A percentile compares a stretch with the other conserved stretches of the same genome.
Evolutionary conservation across 2,888 invertebrate genomes (phyloP).

Genomic region (Pseudococcus longispinus): DNA sequence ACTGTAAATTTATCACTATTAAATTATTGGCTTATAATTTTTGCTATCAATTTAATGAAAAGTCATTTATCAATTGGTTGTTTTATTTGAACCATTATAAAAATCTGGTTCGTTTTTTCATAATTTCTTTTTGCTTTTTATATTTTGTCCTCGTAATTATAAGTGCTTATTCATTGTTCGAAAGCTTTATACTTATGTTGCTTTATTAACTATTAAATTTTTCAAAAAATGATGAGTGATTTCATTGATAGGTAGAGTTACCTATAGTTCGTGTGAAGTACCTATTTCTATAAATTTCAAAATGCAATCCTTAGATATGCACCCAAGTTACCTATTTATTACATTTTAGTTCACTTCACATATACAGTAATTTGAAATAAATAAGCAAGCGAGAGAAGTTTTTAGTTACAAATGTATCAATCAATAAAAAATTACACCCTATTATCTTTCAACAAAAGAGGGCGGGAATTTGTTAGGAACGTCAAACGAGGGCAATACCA

Average conservation of each 20-base stretch:
- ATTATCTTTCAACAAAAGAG: constrained; percentile 45
- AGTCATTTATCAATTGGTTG: too few species aligned
- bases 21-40: not conserved
- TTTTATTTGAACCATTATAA: too few species aligned
- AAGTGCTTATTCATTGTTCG: not conserved
- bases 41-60: too few species aligned
- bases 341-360: not conserved
- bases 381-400: not conserved
- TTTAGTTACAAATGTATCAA: constrained; percentile 39
- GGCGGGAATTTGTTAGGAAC: constrained; percentile 39
- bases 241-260: too few species aligned
- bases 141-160: not conserved
- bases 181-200: constrained; percentile 31
- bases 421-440: constrained; percentile 45
- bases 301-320: too few species aligned
- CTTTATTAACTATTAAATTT: constrained; percentile 26
- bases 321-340: not conserved
- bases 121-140: not conserved
- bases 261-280: too few species aligned
- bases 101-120: not conserved
- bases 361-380: not conserved
- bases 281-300: too few species aligned
- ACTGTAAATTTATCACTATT: too few species aligned
- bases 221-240: not conserved
- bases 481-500: constrained; percentile 38